phyloP scores from a whole-genome alignment of 92 coral and sea anemone genomes.

The Metridium senile region DNA sequence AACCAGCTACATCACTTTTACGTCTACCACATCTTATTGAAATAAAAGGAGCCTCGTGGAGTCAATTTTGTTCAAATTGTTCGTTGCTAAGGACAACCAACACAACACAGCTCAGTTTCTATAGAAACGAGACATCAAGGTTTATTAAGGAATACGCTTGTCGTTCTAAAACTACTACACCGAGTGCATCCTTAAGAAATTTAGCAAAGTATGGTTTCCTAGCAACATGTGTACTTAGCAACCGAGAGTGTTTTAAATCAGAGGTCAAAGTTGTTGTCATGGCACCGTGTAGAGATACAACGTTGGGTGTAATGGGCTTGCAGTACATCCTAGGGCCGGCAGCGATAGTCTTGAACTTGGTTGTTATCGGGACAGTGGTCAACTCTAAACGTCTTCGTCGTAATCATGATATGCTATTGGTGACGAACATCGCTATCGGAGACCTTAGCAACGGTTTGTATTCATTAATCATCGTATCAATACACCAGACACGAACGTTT shows the following conservation, averaged over 20 bases:
- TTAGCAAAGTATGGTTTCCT: conserved; percentile 31
- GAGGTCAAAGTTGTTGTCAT: conserved; percentile 10
- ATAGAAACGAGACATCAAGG: not conserved
- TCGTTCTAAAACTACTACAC: conserved; percentile 6
- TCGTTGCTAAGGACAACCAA: conserved; percentile 17
- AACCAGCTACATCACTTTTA: conserved; percentile 9
- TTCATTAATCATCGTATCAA: conserved; percentile 20
- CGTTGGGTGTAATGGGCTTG: conserved; percentile 1
- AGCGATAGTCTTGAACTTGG: conserved; percentile 12
- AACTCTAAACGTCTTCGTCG: conserved; percentile 23
- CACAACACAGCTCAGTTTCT: not conserved
- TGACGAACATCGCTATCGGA: conserved; percentile 29
- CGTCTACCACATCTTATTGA: not conserved
- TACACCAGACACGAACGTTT: conserved; percentile 10
- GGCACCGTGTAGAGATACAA: conserved; percentile 32
- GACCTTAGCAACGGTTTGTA: conserved; percentile 26
- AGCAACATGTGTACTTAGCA: conserved; percentile 15
- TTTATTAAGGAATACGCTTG: conserved; percentile 20
- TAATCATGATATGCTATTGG: conserved; percentile 21
- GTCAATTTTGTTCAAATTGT: conserved; percentile 10
- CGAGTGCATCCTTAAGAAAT: not conserved
- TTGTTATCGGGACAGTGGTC: not conserved
- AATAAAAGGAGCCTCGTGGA: conserved; percentile 23
- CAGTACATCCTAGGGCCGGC: conserved; percentile 11
- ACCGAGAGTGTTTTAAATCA: conserved; percentile 6